phyloP scores from a whole-genome alignment of 2,888 invertebrate genomes.

The Eretmocerus hayati region DNA sequence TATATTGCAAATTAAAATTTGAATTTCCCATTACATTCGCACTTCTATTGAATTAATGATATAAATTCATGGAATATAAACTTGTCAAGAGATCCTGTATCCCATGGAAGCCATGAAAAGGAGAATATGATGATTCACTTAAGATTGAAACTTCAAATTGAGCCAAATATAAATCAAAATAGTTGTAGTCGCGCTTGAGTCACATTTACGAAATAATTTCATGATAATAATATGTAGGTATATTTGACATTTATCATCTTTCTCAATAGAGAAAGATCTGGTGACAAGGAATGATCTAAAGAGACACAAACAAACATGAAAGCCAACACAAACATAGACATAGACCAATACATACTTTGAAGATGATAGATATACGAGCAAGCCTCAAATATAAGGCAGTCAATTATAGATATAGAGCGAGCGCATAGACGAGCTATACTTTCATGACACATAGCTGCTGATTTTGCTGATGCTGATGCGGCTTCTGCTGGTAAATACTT shows the following conservation, averaged over 20 bases:
- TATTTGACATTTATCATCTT: conserved; percentile 1
- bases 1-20: neutral
- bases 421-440: conserved; percentile 13
- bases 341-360: conserved; percentile 19
- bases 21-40: neutral
- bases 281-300: conserved; percentile 6
- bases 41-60: neutral
- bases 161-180: no score
- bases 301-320: conserved; percentile 20
- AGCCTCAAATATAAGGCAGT: conserved; percentile 23
- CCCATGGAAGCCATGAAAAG: no score
- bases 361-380: conserved; percentile 20
- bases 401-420: no score
- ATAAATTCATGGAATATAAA: no score
- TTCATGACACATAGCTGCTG: neutral
- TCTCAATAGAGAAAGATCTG: conserved; percentile 6
- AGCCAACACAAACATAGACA: conserved; percentile 14
- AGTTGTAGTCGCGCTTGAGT: neutral
- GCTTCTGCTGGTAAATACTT: neutral
- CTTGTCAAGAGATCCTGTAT: no score
- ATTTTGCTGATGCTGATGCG: conserved; percentile 6
- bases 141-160: no score
- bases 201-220: neutral
- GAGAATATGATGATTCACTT: no score
- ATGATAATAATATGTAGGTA: neutral